A percentile compares a stretch with the other conserved stretches of the same genome.
These are phyloP conservation scores for Pantala flavescens DNA, from an alignment of 1,140 invertebrate species.

Conservation along the genomic window DNA sequence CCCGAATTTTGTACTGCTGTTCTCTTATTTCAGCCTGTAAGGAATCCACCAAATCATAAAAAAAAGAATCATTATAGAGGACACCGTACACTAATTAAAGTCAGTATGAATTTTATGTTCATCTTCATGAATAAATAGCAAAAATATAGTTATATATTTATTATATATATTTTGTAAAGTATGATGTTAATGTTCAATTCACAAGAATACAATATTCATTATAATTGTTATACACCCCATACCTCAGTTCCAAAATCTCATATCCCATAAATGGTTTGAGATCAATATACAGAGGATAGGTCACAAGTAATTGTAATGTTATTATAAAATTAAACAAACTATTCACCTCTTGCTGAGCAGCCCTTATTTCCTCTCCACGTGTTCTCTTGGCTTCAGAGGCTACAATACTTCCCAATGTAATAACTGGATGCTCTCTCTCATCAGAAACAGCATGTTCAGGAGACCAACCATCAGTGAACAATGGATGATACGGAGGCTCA, in stretches of 20 bases:
- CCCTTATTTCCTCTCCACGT: slow-evolving; percentile 26
- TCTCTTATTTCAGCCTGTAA: slow-evolving; percentile 30
- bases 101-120: too few species aligned
- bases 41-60: not conserved
- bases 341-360: slow-evolving; percentile 27
- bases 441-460: slow-evolving; percentile 75
- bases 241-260: too few species aligned
- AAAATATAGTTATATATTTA: too few species aligned
- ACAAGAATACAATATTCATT: too few species aligned
- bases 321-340: not conserved
- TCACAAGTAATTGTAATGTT: not conserved
- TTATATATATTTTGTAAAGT: too few species aligned
- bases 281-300: not conserved
- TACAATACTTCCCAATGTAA: slow-evolving; percentile 24
- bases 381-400: slow-evolving; percentile 28
- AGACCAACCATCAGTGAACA: slow-evolving; percentile 92
- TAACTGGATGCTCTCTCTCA: slow-evolving; percentile 41
- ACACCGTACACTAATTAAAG: too few species aligned
- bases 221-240: too few species aligned
- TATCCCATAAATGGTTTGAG: not conserved
- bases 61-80: too few species aligned
- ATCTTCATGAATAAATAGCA: too few species aligned
- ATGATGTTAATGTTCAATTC: too few species aligned
- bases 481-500: slow-evolving; percentile 76
- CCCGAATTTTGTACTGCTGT: slow-evolving; percentile 35